A percentile compares a stretch with the other conserved stretches of the same genome.
These are phyloP conservation scores for Dicyrtoma fusca DNA, from an alignment of 2,888 invertebrate species.

Conservation along the genomic window DNA sequence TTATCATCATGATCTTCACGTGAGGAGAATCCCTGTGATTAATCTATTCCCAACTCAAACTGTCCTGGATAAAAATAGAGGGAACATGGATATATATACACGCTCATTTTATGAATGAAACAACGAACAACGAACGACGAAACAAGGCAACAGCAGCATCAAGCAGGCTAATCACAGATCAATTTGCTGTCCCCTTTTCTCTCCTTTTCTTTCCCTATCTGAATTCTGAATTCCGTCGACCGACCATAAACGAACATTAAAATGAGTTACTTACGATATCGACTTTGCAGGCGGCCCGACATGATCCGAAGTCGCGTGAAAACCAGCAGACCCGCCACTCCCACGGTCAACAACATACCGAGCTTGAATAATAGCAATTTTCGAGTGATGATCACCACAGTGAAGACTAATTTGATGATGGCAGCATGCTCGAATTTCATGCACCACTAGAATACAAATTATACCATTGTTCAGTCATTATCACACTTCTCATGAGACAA, in stretches of 20 bases:
- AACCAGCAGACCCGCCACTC: conserved; percentile 22
- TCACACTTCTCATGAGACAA: not conserved
- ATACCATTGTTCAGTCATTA: not conserved
- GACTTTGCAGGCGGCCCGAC: conserved; percentile 23
- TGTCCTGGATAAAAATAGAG: not conserved
- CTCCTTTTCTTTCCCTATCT: not conserved
- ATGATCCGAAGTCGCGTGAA: conserved; percentile 37
- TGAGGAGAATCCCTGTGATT: conserved; percentile 32
- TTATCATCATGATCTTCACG: conserved; percentile 34
- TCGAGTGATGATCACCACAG: conserved; percentile 46
- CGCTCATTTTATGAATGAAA: not conserved
- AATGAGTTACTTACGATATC: conserved; percentile 38
- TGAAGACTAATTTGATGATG: conserved; percentile 52
- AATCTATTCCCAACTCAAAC: conserved; percentile 17
- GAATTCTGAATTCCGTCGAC: no score
- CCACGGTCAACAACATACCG: conserved; percentile 48
- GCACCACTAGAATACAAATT: conserved; percentile 49
- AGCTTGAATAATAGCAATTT: conserved; percentile 54
- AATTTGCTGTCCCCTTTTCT: conserved; percentile 1
- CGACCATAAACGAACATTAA: not conserved
- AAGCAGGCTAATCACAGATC: conserved; percentile 1
- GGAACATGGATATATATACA: not conserved
- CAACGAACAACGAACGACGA: not conserved
- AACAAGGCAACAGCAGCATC: not conserved
- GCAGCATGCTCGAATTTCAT: conserved; percentile 55